phyloP scores from a whole-genome alignment of 2,888 invertebrate species.

The Tetranychus piercei region DNA sequence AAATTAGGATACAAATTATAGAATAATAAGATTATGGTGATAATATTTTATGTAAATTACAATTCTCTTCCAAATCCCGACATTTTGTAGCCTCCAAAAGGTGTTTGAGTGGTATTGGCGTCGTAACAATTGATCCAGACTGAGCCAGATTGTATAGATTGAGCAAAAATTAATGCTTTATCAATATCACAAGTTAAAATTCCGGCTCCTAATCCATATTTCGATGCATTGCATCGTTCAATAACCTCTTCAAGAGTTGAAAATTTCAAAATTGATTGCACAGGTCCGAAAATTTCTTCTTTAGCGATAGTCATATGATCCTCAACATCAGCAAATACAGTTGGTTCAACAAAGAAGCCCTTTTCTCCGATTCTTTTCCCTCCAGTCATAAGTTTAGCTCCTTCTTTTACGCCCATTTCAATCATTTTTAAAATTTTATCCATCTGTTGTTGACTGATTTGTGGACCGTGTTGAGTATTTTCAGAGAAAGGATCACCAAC shows the following conservation, averaged over 20 bases:
- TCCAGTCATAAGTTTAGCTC: constrained; percentile 33
- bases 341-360: constrained; percentile 33
- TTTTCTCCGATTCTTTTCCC: constrained; percentile 36
- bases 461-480: constrained; percentile 56
- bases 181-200: constrained; percentile 55
- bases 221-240: constrained; percentile 57
- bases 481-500: constrained; percentile 63
- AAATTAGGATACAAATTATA: too few species aligned
- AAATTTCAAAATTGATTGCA: constrained; percentile 35
- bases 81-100: constrained; percentile 6
- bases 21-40: too few species aligned
- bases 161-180: neutral
- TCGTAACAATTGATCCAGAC: constrained; percentile 2
- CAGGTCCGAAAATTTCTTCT: constrained; percentile 36
- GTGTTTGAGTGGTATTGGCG: neutral
- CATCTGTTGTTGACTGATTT: constrained; percentile 36
- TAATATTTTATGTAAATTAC: too few species aligned
- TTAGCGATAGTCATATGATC: constrained; percentile 34
- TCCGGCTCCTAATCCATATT: constrained; percentile 63
- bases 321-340: constrained; percentile 32
- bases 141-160: neutral
- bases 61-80: neutral
- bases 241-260: constrained; percentile 48
- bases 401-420: constrained; percentile 32
- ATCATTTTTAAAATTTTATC: constrained; percentile 32